Evolutionary conservation across 1,140 invertebrate species (phyloP), one percentile per base, ranked within the genome.

Genomic region (Acromyrmex echinatior): DNA sequence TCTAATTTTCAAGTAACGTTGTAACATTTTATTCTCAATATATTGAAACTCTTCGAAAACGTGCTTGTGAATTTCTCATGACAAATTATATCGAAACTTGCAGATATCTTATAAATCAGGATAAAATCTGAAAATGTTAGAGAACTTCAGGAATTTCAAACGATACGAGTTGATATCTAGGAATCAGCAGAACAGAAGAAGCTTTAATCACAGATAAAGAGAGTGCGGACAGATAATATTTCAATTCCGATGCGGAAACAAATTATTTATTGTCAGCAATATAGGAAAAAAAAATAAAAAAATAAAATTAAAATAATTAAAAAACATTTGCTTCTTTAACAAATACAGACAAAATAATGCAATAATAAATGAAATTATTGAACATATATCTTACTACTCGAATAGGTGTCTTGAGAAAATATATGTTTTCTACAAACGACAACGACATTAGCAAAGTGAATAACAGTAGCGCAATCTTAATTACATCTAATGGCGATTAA

Each of bases 381-480:
- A 51, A 51, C 66, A 28, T 6, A 28, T 1, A 1, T 79, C 39
- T 14, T 39, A 63, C 31, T 16, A 53, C 25, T 39, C 6, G 14
- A 0, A 14, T 4, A 3, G n/a, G 31, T 16, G 14, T 14, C 21
- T 31, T 21, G 49, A 70, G 56, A 49, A 53, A 49, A 2, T 56
- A 35, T 28, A 7, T 7, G 10, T 14, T 51, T 58, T 6, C 7
- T 53, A 31, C 7, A 45, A 35, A 68, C 58, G 56, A 62, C 74
- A 68, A 88, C 56, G 74, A 80, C 28, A 45, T 73, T 71, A 16
- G 58, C 35, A 16, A 77, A 66, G 31, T 2, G 45, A 56, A 58
- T 21, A 70, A 51, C 31, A 53, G 58, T 31, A 79, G 74, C 45
- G 74, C 74, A 79, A 65, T 84, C 80, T 62, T 74, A 84, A 84